Conservation (phyloP, 2,113 vertebrate species). For the Petroica traversi region DNA sequence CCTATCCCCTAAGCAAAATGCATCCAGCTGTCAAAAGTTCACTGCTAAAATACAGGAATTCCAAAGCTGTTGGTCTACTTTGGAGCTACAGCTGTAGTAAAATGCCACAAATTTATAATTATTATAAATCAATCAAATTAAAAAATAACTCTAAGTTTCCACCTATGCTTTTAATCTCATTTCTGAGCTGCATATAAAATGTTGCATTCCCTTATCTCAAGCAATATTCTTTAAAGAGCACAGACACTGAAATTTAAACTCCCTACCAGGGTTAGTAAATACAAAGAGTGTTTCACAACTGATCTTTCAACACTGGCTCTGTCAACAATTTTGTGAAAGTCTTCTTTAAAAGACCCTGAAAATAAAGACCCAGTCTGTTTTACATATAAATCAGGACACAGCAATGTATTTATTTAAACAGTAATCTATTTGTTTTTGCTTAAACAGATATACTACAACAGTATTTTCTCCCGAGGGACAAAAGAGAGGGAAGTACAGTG, state of each 20-base stretch:
- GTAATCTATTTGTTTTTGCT: not conserved
- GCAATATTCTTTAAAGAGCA: not conserved
- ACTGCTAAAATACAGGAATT: not conserved
- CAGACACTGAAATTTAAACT: constrained; percentile 14
- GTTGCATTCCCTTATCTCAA: not conserved
- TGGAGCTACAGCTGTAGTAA: not conserved
- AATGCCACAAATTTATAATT: not conserved
- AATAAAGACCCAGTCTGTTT: not conserved
- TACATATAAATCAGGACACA: not conserved
- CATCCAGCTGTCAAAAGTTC: not conserved
- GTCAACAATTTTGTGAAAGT: not conserved
- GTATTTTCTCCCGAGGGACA: not conserved
- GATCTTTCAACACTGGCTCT: not conserved
- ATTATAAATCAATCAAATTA: not conserved
- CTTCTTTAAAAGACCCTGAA: constrained; percentile 8
- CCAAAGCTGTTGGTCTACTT: not conserved
- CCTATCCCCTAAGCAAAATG: not conserved
- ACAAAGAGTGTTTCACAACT: constrained; percentile 18
- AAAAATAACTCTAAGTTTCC: not conserved
- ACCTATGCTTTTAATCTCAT: not conserved
- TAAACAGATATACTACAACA: not conserved
- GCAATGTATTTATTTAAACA: constrained; percentile 21
- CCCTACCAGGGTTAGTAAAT: not conserved
- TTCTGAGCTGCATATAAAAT: not conserved
- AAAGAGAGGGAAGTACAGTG: not conserved